Conservation (phyloP, 2,888 invertebrate genomes). For the Lathronympha strigana region DNA sequence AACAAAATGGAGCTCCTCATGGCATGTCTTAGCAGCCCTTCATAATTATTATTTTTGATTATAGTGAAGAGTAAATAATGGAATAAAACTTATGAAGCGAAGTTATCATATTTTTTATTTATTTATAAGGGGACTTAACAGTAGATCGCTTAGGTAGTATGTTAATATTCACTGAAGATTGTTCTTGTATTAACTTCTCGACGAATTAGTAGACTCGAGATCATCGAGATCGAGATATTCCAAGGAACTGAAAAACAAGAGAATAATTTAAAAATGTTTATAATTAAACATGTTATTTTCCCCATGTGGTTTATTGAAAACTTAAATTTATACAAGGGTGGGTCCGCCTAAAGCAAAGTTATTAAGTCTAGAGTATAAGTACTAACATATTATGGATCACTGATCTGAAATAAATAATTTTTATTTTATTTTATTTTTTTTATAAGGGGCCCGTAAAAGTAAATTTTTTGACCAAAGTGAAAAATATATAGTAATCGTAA, state of each 20-base stretch:
- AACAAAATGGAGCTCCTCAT: slow-evolving; percentile 98
- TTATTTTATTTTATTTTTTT: too few relatives aligned
- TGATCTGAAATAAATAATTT: too few relatives aligned
- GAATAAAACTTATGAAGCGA: slow-evolving; percentile 38
- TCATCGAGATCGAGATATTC: slow-evolving; percentile 65
- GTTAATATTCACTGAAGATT: slow-evolving; percentile 83
- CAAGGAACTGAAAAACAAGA: slow-evolving; percentile 74
- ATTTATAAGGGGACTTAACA: slow-evolving; percentile 75
- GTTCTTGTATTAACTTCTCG: slow-evolving; percentile 74
- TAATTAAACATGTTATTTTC: background rate
- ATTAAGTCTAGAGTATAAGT: too few relatives aligned
- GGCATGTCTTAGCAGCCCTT: slow-evolving; percentile 93
- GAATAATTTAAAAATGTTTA: background rate
- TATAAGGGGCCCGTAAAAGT: too few relatives aligned
- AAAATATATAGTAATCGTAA: too few relatives aligned
- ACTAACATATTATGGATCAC: too few relatives aligned
- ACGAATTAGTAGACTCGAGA: slow-evolving; percentile 65
- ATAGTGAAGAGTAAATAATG: slow-evolving; percentile 15
- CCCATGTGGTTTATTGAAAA: too few relatives aligned
- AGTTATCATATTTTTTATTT: slow-evolving; percentile 66
- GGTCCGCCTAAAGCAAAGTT: too few relatives aligned
- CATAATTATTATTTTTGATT: slow-evolving; percentile 60
- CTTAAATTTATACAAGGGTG: too few relatives aligned
- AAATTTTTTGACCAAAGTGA: too few relatives aligned
- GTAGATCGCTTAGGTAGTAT: slow-evolving; percentile 80